phyloP scores from a whole-genome alignment of 2,113 vertebrate species.

The Echinops telfairi region DNA sequence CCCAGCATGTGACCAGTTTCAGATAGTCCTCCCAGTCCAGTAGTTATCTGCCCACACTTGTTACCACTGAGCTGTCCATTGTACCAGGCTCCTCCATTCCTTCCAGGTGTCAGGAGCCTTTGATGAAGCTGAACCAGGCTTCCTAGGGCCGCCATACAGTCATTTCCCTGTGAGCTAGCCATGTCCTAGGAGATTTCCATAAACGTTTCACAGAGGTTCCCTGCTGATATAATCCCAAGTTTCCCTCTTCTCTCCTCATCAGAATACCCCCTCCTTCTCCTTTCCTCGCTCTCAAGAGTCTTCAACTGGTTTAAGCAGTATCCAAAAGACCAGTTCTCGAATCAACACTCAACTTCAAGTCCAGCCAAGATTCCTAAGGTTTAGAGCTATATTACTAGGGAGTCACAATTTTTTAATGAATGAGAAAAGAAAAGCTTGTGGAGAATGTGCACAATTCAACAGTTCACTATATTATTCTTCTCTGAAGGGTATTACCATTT shows the following conservation, averaged over 20 bases:
- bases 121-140: background rate
- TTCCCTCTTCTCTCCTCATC: background rate
- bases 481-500: background rate
- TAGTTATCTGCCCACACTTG: background rate
- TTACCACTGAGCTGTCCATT: no score
- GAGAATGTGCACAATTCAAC: background rate
- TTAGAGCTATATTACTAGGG: background rate
- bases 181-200: background rate
- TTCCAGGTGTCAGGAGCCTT: background rate
- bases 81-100: background rate
- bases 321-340: background rate
- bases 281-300: background rate
- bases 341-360: background rate
- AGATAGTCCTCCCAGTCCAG: background rate
- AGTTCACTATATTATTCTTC: background rate
- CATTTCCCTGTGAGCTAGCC: background rate
- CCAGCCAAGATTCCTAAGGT: background rate
- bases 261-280: background rate
- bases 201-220: background rate
- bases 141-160: background rate
- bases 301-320: background rate
- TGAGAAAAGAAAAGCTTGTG: background rate
- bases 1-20: background rate
- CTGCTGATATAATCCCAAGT: background rate
- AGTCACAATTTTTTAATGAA: background rate